Percentiles rank a stretch among this genome's conserved stretches.
Evolutionary conservation across 1,140 invertebrate genomes (phyloP).

Genomic region (Drosophila nannoptera): DNA sequence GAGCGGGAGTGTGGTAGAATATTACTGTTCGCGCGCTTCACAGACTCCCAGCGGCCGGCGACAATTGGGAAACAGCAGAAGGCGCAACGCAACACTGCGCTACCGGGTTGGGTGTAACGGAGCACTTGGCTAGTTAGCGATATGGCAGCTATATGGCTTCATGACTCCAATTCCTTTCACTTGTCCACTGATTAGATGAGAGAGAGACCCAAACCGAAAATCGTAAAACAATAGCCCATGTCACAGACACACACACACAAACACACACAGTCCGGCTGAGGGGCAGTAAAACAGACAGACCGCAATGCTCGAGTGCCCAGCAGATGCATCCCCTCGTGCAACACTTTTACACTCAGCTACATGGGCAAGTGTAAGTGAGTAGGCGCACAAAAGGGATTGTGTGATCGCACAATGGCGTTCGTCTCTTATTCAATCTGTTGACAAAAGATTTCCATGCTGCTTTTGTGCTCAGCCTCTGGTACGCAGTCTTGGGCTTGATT

Average conservation of each 20-base stretch:
- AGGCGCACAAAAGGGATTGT: conserved; percentile 36
- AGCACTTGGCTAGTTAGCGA: conserved; percentile 65
- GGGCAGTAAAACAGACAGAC: neutral
- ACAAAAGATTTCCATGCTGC: conserved; percentile 59
- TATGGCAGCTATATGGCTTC: conserved; percentile 68
- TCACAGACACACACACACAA: conserved; percentile 24
- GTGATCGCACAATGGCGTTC: conserved; percentile 11
- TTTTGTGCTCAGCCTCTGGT: conserved; percentile 45
- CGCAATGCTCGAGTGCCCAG: conserved; percentile 57
- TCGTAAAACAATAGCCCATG: conserved; percentile 62
- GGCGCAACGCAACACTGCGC: conserved; percentile 59
- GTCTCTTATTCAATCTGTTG: conserved; percentile 56
- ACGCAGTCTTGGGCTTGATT: conserved; percentile 34
- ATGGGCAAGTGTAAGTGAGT: conserved; percentile 22
- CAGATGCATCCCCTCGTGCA: conserved; percentile 19
- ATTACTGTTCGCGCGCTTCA: conserved; percentile 11
- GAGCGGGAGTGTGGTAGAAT: conserved; percentile 5
- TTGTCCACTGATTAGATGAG: conserved; percentile 61
- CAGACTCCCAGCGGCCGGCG: conserved; percentile 20
- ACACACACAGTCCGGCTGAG: neutral
- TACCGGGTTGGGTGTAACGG: conserved; percentile 72
- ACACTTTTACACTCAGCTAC: conserved; percentile 18
- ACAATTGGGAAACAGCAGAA: conserved; percentile 45
- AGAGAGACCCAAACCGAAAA: conserved; percentile 31
- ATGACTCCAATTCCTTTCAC: conserved; percentile 68